Evolutionary conservation across 2,797 vertebrate species (phyloP).

Genomic region (Enteromius treurensis): DNA sequence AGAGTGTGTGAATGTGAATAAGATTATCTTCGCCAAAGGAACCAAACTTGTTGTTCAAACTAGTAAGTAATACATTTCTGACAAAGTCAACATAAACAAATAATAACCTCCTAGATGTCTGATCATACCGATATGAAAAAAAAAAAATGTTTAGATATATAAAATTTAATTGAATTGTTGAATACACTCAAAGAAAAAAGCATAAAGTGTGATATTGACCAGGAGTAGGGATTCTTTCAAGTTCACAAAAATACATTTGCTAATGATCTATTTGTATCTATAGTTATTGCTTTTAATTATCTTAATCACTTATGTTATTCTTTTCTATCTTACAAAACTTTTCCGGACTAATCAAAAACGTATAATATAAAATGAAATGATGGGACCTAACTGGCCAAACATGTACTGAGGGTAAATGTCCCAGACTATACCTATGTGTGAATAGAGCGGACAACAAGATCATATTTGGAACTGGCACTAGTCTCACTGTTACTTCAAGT

Average conservation of each 20-base stretch:
- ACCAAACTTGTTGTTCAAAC: conserved; percentile 8
- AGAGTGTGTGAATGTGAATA: conserved; percentile 29
- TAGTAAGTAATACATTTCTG: conserved; percentile 22
- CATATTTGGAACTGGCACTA: conserved; percentile 62
- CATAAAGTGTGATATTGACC: not conserved
- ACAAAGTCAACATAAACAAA: not conserved
- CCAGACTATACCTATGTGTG: conserved; percentile 6
- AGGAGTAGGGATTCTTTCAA: not conserved
- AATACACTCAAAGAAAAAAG: not conserved
- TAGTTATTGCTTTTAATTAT: not conserved
- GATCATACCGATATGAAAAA: not conserved
- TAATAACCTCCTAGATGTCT: not conserved
- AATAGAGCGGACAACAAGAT: conserved; percentile 38
- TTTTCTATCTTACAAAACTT: not conserved
- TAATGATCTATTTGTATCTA: not conserved
- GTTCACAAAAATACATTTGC: not conserved
- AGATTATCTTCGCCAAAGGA: conserved; percentile 17
- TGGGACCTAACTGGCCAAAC: not conserved
- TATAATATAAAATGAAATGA: not conserved
- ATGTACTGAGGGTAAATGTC: conserved; percentile 1
- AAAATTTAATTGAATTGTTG: not conserved
- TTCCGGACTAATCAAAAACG: too few relatives aligned
- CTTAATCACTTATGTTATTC: not conserved
- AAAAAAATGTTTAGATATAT: not conserved
- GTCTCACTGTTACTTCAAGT: conserved; percentile 63